phyloP scores from a whole-genome alignment of 2,888 invertebrate species.

The Oligia fasciuncula region DNA sequence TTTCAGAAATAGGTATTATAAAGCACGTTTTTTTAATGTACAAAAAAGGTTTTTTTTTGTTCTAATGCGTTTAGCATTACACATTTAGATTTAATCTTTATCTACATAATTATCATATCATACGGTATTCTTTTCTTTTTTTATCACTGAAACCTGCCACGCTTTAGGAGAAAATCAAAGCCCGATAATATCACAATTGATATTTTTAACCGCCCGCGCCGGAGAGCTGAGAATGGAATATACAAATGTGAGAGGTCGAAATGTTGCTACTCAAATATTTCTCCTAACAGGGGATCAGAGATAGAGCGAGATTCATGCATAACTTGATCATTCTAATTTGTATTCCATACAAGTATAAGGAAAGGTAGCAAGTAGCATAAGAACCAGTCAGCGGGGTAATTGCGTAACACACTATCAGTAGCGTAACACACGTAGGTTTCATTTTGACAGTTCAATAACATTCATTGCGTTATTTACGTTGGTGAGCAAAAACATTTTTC shows the following conservation, averaged over 20 bases:
- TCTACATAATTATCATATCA: not conserved
- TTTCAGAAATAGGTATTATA: not conserved
- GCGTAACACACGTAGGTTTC: too few relatives aligned
- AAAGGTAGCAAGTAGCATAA: constrained; percentile 4
- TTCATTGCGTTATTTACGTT: too few relatives aligned
- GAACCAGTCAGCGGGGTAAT: not conserved
- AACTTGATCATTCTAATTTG: constrained; percentile 42
- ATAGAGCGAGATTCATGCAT: constrained; percentile 17
- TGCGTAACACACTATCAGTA: too few relatives aligned
- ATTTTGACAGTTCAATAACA: too few relatives aligned
- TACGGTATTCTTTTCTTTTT: not conserved
- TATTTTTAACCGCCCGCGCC: constrained; percentile 22
- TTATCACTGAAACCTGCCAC: not conserved
- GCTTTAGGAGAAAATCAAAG: constrained; percentile 11
- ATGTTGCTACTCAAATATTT: constrained; percentile 20
- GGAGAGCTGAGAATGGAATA: constrained; percentile 23
- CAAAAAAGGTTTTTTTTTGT: not conserved
- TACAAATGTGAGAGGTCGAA: constrained; percentile 28
- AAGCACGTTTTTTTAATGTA: not conserved
- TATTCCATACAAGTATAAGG: constrained; percentile 14
- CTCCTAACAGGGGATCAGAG: not conserved
- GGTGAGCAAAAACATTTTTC: too few relatives aligned
- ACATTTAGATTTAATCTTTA: constrained; percentile 4
- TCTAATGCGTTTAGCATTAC: not conserved
- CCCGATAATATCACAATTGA: constrained; percentile 6